Evolutionary conservation across 1,140 invertebrate genomes (phyloP), one percentile per base, ranked within the genome.

Genomic region (Bombus sylvicola): DNA sequence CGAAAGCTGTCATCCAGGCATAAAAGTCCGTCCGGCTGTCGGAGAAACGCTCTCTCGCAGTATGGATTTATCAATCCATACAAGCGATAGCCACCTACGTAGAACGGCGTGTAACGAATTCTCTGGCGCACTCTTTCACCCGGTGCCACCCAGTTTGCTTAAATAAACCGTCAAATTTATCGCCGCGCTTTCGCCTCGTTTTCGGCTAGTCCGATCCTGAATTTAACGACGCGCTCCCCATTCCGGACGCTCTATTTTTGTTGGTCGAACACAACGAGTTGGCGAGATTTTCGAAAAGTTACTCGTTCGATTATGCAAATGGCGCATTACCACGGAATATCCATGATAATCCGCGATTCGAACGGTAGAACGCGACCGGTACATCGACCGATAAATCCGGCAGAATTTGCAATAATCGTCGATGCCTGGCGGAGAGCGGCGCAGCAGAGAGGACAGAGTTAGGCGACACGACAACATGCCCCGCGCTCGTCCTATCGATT

Each of bases 21-120:
- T 13, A 41, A 62, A 81, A 66, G 47, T 59, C 53, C 34, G 66
- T 43, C 64, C 69, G 15, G 9, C 59, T 64, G 59, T 37, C 41
- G 76, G 31, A 72, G 76, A 15, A 39, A 62, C 53, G 68, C 25
- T 73, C 57, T 81, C 43, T 53, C 69, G 4, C 69, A 73, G 78
- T 85, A 85, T 85, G 83, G 83, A 75, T 87, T 83, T 87, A 85
- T 87, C 82, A 79, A 78, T 68, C 82, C 82, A 15, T 83, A 83
- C 86, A 87, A 79, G 83, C 81, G 76, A 73, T 78, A 37, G 41
- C 59, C 59, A 53, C 59, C 59, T 59, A 68, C 68, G 82, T 59
- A n/a, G 28, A 71, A 41, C 47, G 8, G 2, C 37, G n/a, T 41
- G 28, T 64, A 41, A 53, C 69, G 72, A 66, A 83, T 72, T 72